Conservation (phyloP, 2,113 vertebrate genomes). For the Helogale parvula region DNA sequence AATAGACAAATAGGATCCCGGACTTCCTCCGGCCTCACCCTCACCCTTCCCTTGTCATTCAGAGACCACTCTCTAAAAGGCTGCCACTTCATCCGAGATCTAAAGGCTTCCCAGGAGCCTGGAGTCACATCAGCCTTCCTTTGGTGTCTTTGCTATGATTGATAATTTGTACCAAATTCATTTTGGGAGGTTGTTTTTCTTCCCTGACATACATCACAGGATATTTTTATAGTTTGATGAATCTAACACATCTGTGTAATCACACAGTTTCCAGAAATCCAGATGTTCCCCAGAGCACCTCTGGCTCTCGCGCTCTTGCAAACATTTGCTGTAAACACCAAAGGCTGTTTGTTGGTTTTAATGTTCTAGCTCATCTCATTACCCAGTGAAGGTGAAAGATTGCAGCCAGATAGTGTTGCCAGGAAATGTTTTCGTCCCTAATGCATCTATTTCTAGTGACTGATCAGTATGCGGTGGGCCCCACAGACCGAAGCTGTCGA, state of each 20-base stretch:
- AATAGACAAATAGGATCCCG: not conserved
- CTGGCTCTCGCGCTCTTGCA: slow-evolving; percentile 83
- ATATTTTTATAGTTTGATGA: slow-evolving; percentile 87
- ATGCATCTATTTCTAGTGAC: slow-evolving; percentile 81
- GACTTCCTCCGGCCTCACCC: not conserved
- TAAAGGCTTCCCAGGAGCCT: not conserved
- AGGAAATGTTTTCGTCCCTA: slow-evolving; percentile 82
- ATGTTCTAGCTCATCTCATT: slow-evolving; percentile 88
- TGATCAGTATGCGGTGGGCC: slow-evolving; percentile 83
- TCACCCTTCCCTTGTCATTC: not conserved
- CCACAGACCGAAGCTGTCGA: slow-evolving; percentile 73
- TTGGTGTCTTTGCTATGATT: slow-evolving; percentile 69
- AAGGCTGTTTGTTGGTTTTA: slow-evolving; percentile 90
- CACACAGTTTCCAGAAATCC: slow-evolving; percentile 86
- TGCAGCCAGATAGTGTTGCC: slow-evolving; percentile 82
- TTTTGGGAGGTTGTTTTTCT: slow-evolving; percentile 79
- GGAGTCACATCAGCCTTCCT: slow-evolving; percentile 62
- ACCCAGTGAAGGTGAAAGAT: slow-evolving; percentile 89
- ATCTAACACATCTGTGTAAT: slow-evolving; percentile 89
- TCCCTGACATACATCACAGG: slow-evolving; percentile 80
- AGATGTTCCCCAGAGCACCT: slow-evolving; percentile 89
- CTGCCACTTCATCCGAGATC: not conserved
- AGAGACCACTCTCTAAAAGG: not conserved
- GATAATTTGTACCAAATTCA: slow-evolving; percentile 79
- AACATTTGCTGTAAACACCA: slow-evolving; percentile 90